phyloP scores from a whole-genome alignment of 2,888 invertebrate species.

The Meandrusa payeni region DNA sequence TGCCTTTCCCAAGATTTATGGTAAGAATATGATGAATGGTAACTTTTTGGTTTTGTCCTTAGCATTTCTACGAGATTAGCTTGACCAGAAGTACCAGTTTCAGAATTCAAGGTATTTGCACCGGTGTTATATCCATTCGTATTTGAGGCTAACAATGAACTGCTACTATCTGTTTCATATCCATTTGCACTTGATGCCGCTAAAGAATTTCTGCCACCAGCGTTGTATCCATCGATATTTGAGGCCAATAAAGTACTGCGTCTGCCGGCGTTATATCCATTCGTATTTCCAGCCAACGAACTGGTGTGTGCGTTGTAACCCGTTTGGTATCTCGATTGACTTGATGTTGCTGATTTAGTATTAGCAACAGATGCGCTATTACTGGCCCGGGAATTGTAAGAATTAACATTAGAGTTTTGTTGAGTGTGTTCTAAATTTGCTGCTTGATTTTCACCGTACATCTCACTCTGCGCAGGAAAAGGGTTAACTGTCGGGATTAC shows the following conservation, averaged over 20 bases:
- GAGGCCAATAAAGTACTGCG: constrained; percentile 27
- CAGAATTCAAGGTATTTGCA: constrained; percentile 30
- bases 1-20: constrained; percentile 77
- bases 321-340: constrained; percentile 43
- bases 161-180: constrained; percentile 37
- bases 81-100: constrained; percentile 27
- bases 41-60: constrained; percentile 60
- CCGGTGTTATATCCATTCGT: constrained; percentile 5
- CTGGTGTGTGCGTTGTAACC: constrained; percentile 40
- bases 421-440: constrained; percentile 33
- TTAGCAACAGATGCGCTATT: constrained; percentile 40
- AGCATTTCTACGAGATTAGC: constrained; percentile 41
- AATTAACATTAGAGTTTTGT: constrained; percentile 34
- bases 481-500: constrained; percentile 45
- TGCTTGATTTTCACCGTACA: constrained; percentile 49
- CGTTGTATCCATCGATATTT: constrained; percentile 34
- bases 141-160: constrained; percentile 1
- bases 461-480: constrained; percentile 50
- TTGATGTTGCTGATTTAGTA: constrained; percentile 42
- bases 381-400: constrained; percentile 37
- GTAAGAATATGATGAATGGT: constrained; percentile 73
- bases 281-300: neutral
- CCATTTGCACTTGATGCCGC: constrained; percentile 31
- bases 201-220: constrained; percentile 29
- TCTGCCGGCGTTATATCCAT: constrained; percentile 12